Evolutionary conservation across 2,888 invertebrate genomes (phyloP).

Genomic region (Zelleria hepariella): DNA sequence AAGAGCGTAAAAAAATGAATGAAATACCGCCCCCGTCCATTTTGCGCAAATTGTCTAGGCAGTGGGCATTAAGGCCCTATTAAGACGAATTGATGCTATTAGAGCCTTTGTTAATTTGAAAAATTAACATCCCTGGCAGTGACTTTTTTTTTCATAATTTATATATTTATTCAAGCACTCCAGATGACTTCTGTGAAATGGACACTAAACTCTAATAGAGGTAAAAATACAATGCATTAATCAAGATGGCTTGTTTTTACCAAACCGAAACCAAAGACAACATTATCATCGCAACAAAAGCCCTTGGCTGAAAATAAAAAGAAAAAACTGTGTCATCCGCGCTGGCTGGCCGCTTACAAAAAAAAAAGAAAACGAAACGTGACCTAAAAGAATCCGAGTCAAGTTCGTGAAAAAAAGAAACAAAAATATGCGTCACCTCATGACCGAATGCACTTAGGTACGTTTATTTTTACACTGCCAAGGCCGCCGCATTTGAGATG

Average conservation of each 20-base stretch:
- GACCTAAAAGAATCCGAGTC: slow-evolving; percentile 43
- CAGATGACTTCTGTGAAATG: too few species aligned
- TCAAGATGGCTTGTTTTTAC: too few species aligned
- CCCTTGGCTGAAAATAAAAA: background rate
- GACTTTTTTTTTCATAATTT: background rate
- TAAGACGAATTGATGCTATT: slow-evolving; percentile 34
- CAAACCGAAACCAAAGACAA: background rate
- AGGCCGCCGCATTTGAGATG: background rate
- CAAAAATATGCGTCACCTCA: slow-evolving; percentile 21
- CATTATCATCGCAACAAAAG: background rate
- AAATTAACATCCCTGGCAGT: background rate
- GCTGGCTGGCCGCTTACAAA: background rate
- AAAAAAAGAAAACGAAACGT: background rate
- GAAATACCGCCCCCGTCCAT: slow-evolving; percentile 46
- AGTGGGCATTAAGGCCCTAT: slow-evolving; percentile 41
- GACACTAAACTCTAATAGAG: too few species aligned
- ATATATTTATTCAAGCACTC: too few species aligned
- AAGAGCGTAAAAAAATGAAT: slow-evolving; percentile 35
- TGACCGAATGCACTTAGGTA: slow-evolving; percentile 4
- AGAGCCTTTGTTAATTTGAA: slow-evolving; percentile 9
- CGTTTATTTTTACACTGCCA: slow-evolving; percentile 7
- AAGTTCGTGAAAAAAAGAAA: slow-evolving; percentile 35
- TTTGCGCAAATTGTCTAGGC: slow-evolving; percentile 41
- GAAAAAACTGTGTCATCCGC: background rate
- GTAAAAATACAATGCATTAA: too few species aligned